These are phyloP conservation scores for Bothrops jararaca DNA, from an alignment of 2,113 vertebrate genomes.

Conservation along the genomic window DNA sequence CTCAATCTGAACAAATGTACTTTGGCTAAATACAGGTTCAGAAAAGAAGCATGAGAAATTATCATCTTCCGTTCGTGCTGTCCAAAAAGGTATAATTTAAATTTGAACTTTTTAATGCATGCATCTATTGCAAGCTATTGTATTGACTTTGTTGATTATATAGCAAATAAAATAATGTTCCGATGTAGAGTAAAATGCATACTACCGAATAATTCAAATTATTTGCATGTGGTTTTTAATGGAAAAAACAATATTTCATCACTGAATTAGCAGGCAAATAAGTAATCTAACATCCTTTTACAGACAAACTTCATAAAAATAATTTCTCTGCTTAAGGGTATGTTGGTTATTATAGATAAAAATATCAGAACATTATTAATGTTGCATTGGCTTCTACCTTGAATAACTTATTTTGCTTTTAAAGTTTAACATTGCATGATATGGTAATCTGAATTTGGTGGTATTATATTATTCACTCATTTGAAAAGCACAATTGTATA, in stretches of 20 bases:
- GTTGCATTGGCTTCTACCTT: conserved; percentile 49
- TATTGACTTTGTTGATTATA: conserved; percentile 61
- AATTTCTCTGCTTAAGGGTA: background rate
- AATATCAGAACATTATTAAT: conserved; percentile 73
- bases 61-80: conserved; percentile 95
- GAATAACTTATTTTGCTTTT: conserved; percentile 45
- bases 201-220: conserved; percentile 21
- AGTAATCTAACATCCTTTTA: background rate
- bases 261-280: background rate
- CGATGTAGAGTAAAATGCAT: conserved; percentile 54
- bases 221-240: background rate
- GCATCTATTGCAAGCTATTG: conserved; percentile 67
- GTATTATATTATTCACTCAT: conserved; percentile 20
- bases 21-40: conserved; percentile 90
- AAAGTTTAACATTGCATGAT: conserved; percentile 58
- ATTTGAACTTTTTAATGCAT: conserved; percentile 82
- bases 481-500: conserved; percentile 15
- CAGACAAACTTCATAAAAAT: background rate
- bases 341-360: background rate
- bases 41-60: conserved; percentile 98
- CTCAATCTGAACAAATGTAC: conserved; percentile 83
- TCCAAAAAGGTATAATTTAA: conserved; percentile 93
- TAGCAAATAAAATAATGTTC: conserved; percentile 71
- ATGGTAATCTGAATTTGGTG: conserved; percentile 24
- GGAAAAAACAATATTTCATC: conserved; percentile 19